phyloP scores from a whole-genome alignment of 2,797 vertebrate species.

The Malacoraja senta region DNA sequence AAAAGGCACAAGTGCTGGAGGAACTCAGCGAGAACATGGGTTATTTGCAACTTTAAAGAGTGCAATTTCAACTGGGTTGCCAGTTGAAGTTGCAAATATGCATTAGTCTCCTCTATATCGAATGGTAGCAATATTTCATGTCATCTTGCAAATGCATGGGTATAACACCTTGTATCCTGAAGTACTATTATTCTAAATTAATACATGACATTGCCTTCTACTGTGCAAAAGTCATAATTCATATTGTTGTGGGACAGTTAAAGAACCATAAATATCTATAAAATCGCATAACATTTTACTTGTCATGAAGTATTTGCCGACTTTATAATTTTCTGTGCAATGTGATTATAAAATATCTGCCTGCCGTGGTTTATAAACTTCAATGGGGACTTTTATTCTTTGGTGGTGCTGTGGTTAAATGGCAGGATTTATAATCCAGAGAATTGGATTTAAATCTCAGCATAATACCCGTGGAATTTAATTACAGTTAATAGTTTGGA shows the following conservation, averaged over 20 bases:
- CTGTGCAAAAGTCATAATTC: not conserved
- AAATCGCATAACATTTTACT: not conserved
- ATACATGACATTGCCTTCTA: not conserved
- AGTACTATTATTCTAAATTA: not conserved
- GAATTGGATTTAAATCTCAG: too few species aligned
- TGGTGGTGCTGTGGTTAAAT: too few species aligned
- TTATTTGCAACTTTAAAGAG: too few species aligned
- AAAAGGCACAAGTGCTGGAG: too few species aligned
- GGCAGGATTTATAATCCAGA: too few species aligned
- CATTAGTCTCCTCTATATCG: not conserved
- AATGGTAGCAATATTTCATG: not conserved
- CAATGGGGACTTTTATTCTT: too few species aligned
- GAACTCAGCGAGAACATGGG: too few species aligned
- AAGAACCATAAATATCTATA: not conserved
- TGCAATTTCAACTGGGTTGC: too few species aligned
- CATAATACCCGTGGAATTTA: too few species aligned
- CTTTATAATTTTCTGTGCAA: not conserved
- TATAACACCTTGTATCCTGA: not conserved
- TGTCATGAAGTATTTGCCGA: not conserved
- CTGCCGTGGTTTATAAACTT: too few species aligned
- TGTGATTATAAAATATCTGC: not conserved
- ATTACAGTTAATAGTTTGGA: too few species aligned
- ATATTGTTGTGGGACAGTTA: too few species aligned
- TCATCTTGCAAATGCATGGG: not conserved
- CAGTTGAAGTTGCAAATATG: not conserved